Conservation (phyloP, 2,797 vertebrate species). For the Poliocrania exsul region DNA sequence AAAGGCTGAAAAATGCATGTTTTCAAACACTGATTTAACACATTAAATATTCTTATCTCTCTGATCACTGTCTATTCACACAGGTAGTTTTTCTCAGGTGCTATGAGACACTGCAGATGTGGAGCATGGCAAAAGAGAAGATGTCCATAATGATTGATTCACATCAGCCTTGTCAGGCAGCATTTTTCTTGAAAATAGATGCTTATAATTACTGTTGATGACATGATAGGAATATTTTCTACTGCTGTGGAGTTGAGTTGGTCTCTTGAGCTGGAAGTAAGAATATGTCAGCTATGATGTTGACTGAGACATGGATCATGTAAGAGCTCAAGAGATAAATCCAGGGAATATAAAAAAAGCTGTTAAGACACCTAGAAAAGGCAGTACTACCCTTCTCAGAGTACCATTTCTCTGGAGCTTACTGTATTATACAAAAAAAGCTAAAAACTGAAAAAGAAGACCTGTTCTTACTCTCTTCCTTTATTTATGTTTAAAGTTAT, state of each 20-base stretch:
- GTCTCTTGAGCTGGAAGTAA: slow-evolving; percentile 14
- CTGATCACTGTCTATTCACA: background rate
- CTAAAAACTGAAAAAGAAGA: background rate
- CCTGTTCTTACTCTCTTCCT: background rate
- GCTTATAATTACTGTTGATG: slow-evolving; percentile 6
- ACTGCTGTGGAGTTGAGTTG: background rate
- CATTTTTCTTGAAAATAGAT: slow-evolving; percentile 2
- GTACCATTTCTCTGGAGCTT: background rate
- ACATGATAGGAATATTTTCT: background rate
- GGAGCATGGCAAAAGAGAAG: background rate
- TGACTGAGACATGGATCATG: background rate
- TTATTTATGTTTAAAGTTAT: slow-evolving; percentile 59
- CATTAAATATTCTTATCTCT: background rate
- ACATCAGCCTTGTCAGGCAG: background rate
- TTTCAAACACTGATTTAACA: background rate
- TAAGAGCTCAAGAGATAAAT: background rate
- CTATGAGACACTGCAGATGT: background rate
- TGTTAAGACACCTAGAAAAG: background rate
- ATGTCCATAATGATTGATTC: background rate
- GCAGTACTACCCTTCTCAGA: background rate
- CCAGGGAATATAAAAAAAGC: background rate
- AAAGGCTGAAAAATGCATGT: background rate
- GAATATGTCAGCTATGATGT: background rate
- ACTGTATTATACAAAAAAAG: background rate
- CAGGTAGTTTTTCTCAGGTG: background rate